A percentile compares a stretch with the other conserved stretches of the same genome.
phyloP scores from a whole-genome alignment of 2,113 vertebrate genomes.

The Petaurus breviceps region DNA sequence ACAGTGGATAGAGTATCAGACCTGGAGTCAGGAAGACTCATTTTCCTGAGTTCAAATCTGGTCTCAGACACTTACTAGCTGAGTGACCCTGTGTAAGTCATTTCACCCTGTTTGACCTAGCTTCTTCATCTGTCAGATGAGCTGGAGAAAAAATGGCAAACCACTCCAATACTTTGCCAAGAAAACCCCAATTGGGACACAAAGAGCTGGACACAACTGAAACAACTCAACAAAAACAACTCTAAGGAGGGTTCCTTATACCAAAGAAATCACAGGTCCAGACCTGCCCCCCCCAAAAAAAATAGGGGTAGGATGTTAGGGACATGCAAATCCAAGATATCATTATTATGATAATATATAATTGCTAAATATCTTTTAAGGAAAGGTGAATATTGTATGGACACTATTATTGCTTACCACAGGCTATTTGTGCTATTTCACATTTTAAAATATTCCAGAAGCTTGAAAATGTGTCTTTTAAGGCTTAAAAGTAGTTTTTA shows the following conservation, averaged over 20 bases:
- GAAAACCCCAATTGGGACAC: background rate
- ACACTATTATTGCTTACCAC: background rate
- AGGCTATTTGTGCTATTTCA: conserved; percentile 27
- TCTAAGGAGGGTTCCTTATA: background rate
- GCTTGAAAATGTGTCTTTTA: background rate
- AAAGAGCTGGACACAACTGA: background rate
- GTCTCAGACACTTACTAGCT: background rate
- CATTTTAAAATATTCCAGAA: conserved; percentile 25
- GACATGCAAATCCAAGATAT: background rate
- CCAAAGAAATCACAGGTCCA: background rate
- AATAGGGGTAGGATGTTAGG: background rate
- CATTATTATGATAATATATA: background rate
- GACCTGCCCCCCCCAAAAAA: background rate
- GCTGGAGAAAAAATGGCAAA: background rate
- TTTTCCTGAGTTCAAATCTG: background rate
- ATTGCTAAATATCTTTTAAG: background rate
- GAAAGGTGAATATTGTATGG: background rate
- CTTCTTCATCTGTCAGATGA: background rate
- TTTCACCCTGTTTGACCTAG: background rate
- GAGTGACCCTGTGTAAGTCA: background rate
- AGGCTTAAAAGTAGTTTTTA: background rate
- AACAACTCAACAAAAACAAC: background rate
- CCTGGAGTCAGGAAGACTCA: background rate
- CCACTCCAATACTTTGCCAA: background rate
- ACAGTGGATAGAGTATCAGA: background rate